Base-by-base conservation (phyloP, 2,113 vertebrate species). In the Equus przewalskii region DNA sequence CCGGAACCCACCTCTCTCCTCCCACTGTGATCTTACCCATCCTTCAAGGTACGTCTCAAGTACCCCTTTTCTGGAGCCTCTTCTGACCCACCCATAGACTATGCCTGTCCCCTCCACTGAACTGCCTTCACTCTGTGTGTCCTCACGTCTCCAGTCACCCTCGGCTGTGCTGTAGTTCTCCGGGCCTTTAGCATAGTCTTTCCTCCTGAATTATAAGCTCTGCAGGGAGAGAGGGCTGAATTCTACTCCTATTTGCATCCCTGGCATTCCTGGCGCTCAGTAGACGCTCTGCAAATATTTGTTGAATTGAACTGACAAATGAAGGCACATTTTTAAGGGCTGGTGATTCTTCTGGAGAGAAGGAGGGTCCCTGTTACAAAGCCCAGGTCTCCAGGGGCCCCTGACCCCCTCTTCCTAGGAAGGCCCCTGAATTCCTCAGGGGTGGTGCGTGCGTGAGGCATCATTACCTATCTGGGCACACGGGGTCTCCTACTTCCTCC, bases 71-170 rank as follows among this genome's bases (percentile, higher is more conserved):
- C 11, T 1, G 28, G 21, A 76, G 22, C 30, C 73, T 85, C 28
- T 60, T 15, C 64, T 30, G 82, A 91, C 51, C 30, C 7, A 16
- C 46, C 26, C 10, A 1, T 6, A 41, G 51, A 1, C 65, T 64
- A 41, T 2, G 13, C 58, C 70, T 49, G 13, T 11, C 65, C 5
- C 19, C 24, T 33, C 79, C 28, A 3, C 15, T 7, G n/a, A 30
- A 12, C 16, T 1, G 18, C 46, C 54, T 58, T 6, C 16, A 28
- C 41, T 91, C 62, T 33, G 11, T 6, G 1, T n/a, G 60, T 30
- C 24, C 14, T 3, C 4, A 11, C 0, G 0, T 30, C 54, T 14
- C 54, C 44, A 10, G 12, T 62, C 28, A 18, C 2, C 10, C 18
- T 18, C 44, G 70, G 12, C 64, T 54, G 33, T 64, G 60, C 58